Percentiles rank a stretch among this genome's conserved stretches.
These are phyloP conservation scores for Varanus komodoensis DNA, from an alignment of 2,113 vertebrate species.

Conservation along the genomic window DNA sequence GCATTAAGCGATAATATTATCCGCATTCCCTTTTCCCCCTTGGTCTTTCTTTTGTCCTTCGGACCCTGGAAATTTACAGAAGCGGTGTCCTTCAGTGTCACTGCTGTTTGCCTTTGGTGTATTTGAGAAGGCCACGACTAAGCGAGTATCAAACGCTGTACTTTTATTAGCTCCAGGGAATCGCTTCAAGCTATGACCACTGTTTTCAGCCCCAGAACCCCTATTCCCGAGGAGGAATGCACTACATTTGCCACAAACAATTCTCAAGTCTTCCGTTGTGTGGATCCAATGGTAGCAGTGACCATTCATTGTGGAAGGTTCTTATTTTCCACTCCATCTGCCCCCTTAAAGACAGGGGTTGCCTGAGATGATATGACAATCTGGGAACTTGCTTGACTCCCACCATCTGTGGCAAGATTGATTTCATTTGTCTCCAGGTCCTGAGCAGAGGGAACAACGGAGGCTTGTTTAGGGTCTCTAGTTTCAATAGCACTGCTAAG, in stretches of 20 bases:
- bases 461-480: constrained; percentile 44
- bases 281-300: constrained; percentile 12
- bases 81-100: constrained; percentile 47
- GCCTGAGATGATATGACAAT: constrained; percentile 16
- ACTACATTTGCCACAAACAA: constrained; percentile 36
- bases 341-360: constrained; percentile 38
- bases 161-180: constrained; percentile 20
- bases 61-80: constrained; percentile 41
- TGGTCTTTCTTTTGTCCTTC: constrained; percentile 61
- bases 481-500: constrained; percentile 16
- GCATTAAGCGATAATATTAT: constrained; percentile 66
- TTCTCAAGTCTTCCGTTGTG: constrained; percentile 54
- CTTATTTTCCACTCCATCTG: constrained; percentile 54
- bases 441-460: constrained; percentile 39
- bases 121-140: constrained; percentile 64
- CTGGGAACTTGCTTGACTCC: constrained; percentile 7
- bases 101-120: constrained; percentile 61
- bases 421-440: constrained; percentile 40
- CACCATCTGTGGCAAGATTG: constrained; percentile 45
- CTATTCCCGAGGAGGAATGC: constrained; percentile 22
- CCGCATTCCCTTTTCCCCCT: constrained; percentile 61
- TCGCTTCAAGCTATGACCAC: constrained; percentile 17
- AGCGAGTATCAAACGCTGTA: constrained; percentile 30
- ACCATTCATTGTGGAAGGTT: constrained; percentile 35
- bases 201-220: constrained; percentile 9